These are phyloP conservation scores for Tiliqua scincoides DNA, from an alignment of 2,113 vertebrate species.

Conservation along the genomic window DNA sequence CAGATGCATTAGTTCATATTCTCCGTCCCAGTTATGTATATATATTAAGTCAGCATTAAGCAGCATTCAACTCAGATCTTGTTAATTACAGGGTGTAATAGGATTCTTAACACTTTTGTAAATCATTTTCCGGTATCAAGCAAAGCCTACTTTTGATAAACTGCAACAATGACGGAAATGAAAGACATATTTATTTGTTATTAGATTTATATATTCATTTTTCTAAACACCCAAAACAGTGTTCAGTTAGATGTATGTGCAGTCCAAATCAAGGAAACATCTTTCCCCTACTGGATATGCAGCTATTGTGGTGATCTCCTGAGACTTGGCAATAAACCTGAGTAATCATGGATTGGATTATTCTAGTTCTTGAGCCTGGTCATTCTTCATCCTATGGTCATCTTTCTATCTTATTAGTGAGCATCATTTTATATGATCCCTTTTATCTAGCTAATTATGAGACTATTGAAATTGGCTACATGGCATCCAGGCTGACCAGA, in stretches of 20 bases:
- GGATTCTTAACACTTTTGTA: background rate
- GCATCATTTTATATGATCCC: background rate
- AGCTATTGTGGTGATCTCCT: too few relatives aligned
- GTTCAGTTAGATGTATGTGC: background rate
- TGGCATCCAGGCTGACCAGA: too few relatives aligned
- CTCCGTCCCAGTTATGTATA: too few relatives aligned
- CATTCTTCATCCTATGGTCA: background rate
- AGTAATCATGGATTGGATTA: background rate
- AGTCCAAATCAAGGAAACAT: too few relatives aligned
- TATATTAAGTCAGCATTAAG: background rate
- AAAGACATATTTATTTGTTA: too few relatives aligned
- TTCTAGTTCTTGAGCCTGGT: background rate
- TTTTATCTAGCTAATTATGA: background rate
- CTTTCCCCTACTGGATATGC: too few relatives aligned
- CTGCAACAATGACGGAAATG: too few relatives aligned
- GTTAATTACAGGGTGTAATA: constrained; percentile 2
- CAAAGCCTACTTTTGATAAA: background rate
- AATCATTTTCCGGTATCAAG: background rate
- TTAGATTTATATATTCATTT: too few relatives aligned
- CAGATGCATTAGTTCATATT: too few relatives aligned
- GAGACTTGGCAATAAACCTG: background rate
- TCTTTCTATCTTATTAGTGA: background rate
- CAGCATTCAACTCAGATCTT: constrained; percentile 14
- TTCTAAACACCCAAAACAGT: too few relatives aligned
- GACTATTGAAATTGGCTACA: too few relatives aligned